Conservation (phyloP, 2,113 vertebrate species). For the Urocolius indicus region DNA sequence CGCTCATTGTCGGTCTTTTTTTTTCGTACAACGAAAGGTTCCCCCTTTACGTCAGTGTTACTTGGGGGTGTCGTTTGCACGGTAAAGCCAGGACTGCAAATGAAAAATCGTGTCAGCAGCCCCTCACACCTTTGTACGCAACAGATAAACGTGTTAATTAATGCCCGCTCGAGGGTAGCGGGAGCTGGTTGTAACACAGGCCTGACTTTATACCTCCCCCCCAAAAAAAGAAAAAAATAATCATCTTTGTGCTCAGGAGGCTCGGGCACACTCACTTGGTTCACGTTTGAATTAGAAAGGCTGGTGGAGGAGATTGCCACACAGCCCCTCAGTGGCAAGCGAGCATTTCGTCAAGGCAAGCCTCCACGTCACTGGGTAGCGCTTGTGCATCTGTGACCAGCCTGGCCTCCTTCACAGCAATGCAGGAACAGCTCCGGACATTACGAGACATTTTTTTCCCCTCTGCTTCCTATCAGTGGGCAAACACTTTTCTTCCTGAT, state of each 20-base stretch:
- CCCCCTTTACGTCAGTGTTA: rapidly evolving
- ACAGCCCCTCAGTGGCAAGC: rapidly evolving
- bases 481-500: background rate
- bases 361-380: rapidly evolving
- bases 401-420: background rate
- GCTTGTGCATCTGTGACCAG: rapidly evolving
- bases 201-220: background rate
- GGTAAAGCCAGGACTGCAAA: background rate
- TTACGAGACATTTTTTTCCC: rapidly evolving
- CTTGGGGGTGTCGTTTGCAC: background rate
- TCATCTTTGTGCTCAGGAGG: background rate
- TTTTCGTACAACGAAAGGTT: background rate
- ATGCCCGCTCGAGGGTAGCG: rapidly evolving
- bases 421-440: background rate
- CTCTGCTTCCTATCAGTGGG: background rate
- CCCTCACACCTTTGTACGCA: rapidly evolving
- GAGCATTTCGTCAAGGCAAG: rapidly evolving
- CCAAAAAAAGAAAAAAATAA: too few species aligned
- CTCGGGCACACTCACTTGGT: rapidly evolving
- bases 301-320: too few species aligned
- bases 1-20: background rate
- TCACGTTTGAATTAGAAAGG: background rate
- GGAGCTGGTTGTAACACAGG: too few species aligned
- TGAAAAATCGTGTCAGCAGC: rapidly evolving
- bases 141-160: rapidly evolving